A percentile compares a stretch with the other conserved stretches of the same genome.
phyloP scores from a whole-genome alignment of 2,113 vertebrate genomes.

The Pardalotus punctatus region DNA sequence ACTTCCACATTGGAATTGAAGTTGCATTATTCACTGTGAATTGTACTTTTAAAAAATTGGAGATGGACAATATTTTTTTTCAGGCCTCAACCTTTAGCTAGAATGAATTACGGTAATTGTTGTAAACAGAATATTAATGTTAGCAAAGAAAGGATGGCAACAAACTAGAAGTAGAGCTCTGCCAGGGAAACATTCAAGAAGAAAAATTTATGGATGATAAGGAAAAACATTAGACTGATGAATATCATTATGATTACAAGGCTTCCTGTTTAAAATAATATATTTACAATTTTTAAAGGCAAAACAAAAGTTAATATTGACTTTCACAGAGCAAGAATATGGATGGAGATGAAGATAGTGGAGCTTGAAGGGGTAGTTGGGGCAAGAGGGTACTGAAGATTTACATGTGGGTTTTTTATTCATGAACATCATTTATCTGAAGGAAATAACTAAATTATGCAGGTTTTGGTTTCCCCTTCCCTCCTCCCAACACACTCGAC shows the following conservation, averaged over 20 bases:
- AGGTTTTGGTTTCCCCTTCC: not conserved
- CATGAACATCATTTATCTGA: not conserved
- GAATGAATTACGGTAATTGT: conserved; percentile 44
- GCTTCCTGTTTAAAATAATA: not conserved
- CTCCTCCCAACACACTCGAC: not conserved
- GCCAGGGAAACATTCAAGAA: not conserved
- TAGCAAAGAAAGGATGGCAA: not conserved
- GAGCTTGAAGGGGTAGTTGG: not conserved
- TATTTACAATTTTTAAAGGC: not conserved
- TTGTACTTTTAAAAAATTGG: not conserved
- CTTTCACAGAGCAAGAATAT: not conserved
- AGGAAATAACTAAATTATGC: not conserved
- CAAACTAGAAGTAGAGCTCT: not conserved
- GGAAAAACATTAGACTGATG: not conserved
- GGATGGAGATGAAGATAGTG: not conserved
- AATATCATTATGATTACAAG: not conserved
- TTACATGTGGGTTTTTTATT: not conserved
- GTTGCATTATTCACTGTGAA: conserved; percentile 5
- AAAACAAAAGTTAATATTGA: not conserved
- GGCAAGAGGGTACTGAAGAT: not conserved
- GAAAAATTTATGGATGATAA: not conserved
- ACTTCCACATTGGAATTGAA: not conserved
- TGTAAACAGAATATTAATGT: conserved; percentile 29
- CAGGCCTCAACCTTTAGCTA: conserved; percentile 14
- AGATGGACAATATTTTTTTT: conserved; percentile 31